Base-by-base conservation (phyloP, 37 sponge, comb jelly and placozoan species). In the Halichondria panicea region DNA sequence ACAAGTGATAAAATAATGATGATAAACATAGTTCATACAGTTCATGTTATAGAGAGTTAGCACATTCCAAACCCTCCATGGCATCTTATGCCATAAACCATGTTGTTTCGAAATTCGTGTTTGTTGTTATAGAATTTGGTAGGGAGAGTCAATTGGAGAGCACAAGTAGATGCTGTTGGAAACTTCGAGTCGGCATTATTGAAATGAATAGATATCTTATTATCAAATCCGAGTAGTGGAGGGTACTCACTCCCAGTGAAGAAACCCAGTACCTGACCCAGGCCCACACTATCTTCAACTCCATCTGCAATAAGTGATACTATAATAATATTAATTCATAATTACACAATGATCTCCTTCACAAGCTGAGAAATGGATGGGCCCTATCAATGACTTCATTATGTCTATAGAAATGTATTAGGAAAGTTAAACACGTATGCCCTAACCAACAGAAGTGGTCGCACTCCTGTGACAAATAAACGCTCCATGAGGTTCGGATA, bases 51-150 rank as follows among this genome's bases (percentile, higher is more conserved):
- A 33, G 24, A 46, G 9, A 13, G 7, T 70, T 45, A 72, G 3
- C 35, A 43, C 52, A 43, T 7, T 33, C 77, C 77, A 77, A 58
- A 75, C 39, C 76, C 76, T 75, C 77, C 77, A 43, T 77, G 77
- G 48, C 25, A 43, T 28, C 32, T 63, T 32, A 77, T 45, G 4
- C 66, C 77, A 28, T 30, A 45, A 33, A 32, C n/a, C 34, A 77
- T 13, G 55, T 22, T 25, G 21, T 63, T 32, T 77, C 43, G 63
- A 40, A 63, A 63, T 19, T 4, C n/a, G n/a, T n/a, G 37, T 12
- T 27, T 12, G 25, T 77, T 32, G 3, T 63, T 52, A 43, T 21
- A 45, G 66, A 65, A 45, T 4, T 31, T n/a, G 22, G 77, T 75
- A 15, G 75, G 75, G 11, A 75, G 62, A 43, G 62, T 59, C 13